These are phyloP conservation scores for Reticulitermes speratus DNA, from an alignment of 1,140 invertebrate species.

Conservation along the genomic window DNA sequence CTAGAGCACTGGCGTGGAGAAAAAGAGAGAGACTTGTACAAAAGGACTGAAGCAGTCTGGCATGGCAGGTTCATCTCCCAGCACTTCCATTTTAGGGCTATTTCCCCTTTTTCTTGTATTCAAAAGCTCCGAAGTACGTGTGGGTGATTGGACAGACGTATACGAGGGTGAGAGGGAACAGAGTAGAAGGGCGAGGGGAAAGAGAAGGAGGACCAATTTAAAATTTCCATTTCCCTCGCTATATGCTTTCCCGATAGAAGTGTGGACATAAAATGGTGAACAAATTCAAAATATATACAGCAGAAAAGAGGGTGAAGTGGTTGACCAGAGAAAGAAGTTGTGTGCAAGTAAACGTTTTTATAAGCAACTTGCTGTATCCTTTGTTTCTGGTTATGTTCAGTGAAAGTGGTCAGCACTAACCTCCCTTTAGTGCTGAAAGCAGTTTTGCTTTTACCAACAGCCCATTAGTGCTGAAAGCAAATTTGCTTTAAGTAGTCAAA, in stretches of 20 bases:
- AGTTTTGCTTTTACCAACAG: no score
- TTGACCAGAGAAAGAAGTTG: not conserved
- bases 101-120: constrained; percentile 6
- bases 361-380: not conserved
- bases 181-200: not conserved
- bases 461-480: no score
- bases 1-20: not conserved
- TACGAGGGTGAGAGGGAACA: not conserved
- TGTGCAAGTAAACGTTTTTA: not conserved
- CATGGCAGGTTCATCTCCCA: not conserved
- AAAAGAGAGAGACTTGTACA: not conserved
- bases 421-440: no score
- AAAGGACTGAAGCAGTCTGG: not conserved
- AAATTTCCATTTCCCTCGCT: not conserved
- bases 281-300: not conserved
- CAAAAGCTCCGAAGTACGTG: not conserved
- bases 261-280: constrained; percentile 1
- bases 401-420: no score
- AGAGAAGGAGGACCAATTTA: not conserved
- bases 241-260: not conserved
- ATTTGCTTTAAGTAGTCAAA: no score
- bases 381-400: not conserved
- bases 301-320: not conserved
- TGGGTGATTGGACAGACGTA: not conserved
- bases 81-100: constrained; percentile 9